A percentile compares a stretch with the other conserved stretches of the same genome.
phyloP scores from a whole-genome alignment of 2,888 invertebrate species.

The Cerastis leucographa region DNA sequence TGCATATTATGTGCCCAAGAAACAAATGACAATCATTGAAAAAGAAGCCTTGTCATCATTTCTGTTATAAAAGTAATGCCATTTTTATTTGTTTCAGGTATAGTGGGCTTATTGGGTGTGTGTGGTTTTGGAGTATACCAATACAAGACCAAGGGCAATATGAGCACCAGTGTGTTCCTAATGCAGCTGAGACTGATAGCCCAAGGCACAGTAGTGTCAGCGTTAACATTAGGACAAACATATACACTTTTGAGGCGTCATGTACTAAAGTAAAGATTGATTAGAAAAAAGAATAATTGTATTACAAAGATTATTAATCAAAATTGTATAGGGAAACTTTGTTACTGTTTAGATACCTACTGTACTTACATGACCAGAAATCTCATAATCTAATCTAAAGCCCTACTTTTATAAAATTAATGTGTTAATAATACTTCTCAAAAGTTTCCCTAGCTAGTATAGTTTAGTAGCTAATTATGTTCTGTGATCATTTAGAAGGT shows the following conservation, averaged over 20 bases:
- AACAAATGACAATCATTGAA: not conserved
- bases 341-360: conserved; percentile 15
- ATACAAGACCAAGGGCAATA: conserved; percentile 93
- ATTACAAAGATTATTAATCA: conserved; percentile 23
- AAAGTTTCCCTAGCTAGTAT: conserved; percentile 66
- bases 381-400: conserved; percentile 61
- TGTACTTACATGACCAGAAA: conserved; percentile 48
- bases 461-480: conserved; percentile 70
- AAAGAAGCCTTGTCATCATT: not conserved
- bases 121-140: conserved; percentile 94
- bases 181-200: conserved; percentile 97
- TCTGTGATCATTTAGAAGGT: conserved; percentile 79
- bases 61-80: not conserved
- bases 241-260: conserved; percentile 92
- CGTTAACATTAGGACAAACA: conserved; percentile 93
- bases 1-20: not conserved
- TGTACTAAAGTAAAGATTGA: conserved; percentile 81
- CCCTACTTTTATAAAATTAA: not conserved
- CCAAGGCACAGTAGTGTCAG: conserved; percentile 95
- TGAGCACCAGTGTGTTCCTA: conserved; percentile 95
- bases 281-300: conserved; percentile 75
- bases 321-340: conserved; percentile 49
- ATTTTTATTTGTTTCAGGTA: conserved; percentile 89
- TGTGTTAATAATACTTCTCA: conserved; percentile 12
- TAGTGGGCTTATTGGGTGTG: conserved; percentile 92